These are phyloP conservation scores for Pelochelys cantorii DNA, from an alignment of 2,797 vertebrate species.

Conservation along the genomic window DNA sequence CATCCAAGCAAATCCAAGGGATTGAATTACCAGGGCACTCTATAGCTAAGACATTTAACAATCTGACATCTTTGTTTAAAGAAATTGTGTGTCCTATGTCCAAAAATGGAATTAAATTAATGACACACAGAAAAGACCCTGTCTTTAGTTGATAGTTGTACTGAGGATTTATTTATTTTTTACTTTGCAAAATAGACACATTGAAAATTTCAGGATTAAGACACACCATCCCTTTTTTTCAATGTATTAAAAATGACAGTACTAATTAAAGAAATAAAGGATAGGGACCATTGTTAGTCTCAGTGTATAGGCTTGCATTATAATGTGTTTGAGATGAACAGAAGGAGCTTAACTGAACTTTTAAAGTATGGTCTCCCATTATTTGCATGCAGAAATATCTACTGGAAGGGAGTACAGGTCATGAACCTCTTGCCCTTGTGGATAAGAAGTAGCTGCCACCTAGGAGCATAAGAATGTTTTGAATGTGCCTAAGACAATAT, in stretches of 20 bases:
- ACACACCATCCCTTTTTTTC: constrained; percentile 10
- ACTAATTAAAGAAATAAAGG: constrained; percentile 62
- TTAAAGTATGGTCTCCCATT: background rate
- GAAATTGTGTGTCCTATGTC: constrained; percentile 29
- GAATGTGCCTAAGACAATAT: background rate
- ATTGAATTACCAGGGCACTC: constrained; percentile 74
- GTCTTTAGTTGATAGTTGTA: background rate
- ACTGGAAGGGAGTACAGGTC: background rate
- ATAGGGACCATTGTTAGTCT: constrained; percentile 34
- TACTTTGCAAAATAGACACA: constrained; percentile 46
- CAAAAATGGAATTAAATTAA: constrained; percentile 55
- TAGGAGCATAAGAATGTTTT: background rate
- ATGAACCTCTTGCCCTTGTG: background rate
- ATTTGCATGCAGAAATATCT: background rate
- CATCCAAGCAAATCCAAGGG: constrained; percentile 64
- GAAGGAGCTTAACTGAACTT: background rate
- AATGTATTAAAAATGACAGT: constrained; percentile 68
- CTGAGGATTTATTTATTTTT: constrained; percentile 3
- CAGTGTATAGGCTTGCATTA: constrained; percentile 33
- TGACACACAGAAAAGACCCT: background rate
- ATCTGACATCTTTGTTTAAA: constrained; percentile 72
- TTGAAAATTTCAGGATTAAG: constrained; percentile 32
- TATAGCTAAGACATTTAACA: constrained; percentile 72
- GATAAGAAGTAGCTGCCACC: background rate
- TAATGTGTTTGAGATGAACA: constrained; percentile 39